Base-by-base conservation (phyloP, 2,113 vertebrate genomes). In the Halcyon malimbica region DNA sequence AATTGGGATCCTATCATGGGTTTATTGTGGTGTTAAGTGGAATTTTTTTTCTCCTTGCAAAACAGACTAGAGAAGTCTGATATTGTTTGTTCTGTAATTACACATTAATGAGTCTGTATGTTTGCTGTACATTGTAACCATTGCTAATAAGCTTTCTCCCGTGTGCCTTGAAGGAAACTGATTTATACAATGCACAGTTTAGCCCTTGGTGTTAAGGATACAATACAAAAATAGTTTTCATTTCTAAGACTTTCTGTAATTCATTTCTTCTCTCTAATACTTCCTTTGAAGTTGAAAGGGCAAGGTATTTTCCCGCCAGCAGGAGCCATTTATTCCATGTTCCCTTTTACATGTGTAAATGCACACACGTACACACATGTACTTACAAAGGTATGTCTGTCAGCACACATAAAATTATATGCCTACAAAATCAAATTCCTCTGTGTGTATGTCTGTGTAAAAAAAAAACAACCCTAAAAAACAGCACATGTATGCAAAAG, bases 21-120 rank as follows among this genome's bases (percentile, higher is more conserved):
- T 83, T 88, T 70, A 37, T 56, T 81, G 68, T 82, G 57, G 37
- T 89, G 68, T 69, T 77, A 68, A 90, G 62, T 50, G n/a, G 84
- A 67, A 50, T 39, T 70, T 54, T 90, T 78, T 86, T 85, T 48
- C 60, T 88, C 33, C 83, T 31, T 60, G 41, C 67, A 90, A 83
- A 91, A 92, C 44, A 64, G 53, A 29, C 14, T 46, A 48, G 24
- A 68, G 31, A 77, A 78, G 37, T 93, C 48, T 94, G 24, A 41
- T 95, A 35, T 31, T 94, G 75, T 94, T 95, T 91, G 21, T 96
- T 86, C 53, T 84, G 35, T 90, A 95, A 89, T 76, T 90, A 48
- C 35, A 89, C 44, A 53, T 92, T 94, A 88, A 64, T 35, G 24
- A 78, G 23, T 46, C 65, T 94, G 54, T 83, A 70, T 3, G 3